Percentiles rank a stretch among this genome's conserved stretches.
These are phyloP conservation scores for Bacillus rossius DNA, from an alignment of 1,140 invertebrate genomes.

Conservation along the genomic window DNA sequence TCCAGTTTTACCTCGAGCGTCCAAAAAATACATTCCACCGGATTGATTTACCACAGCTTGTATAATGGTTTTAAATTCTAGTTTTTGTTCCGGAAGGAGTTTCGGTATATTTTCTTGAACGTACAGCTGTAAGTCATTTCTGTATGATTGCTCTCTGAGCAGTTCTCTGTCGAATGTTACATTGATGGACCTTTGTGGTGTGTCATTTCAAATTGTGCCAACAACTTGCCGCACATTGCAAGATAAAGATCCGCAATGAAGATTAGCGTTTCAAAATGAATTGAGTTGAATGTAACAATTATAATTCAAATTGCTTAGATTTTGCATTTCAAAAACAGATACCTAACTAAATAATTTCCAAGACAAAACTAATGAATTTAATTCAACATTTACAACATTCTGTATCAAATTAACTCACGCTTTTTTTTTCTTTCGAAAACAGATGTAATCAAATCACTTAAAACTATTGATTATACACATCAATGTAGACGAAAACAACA, in stretches of 20 bases:
- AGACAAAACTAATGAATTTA: too few species aligned
- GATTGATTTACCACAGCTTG: slow-evolving; percentile 3
- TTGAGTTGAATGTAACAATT: too few species aligned
- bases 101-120: slow-evolving; percentile 32
- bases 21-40: slow-evolving; percentile 21
- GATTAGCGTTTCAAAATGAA: slow-evolving; percentile 38
- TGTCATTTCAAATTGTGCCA: slow-evolving; percentile 37
- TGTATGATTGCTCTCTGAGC: background rate
- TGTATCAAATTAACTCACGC: too few species aligned
- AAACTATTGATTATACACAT: too few species aligned
- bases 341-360: too few species aligned
- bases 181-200: background rate
- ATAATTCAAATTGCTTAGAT: too few species aligned
- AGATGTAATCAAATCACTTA: too few species aligned
- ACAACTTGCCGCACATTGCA: slow-evolving; percentile 29
- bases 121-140: slow-evolving; percentile 10
- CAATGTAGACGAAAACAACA: too few species aligned
- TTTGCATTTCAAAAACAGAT: too few species aligned
- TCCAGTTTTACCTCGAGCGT: slow-evolving; percentile 23
- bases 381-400: too few species aligned
- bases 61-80: slow-evolving; percentile 28
- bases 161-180: too few species aligned
- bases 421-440: too few species aligned
- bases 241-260: slow-evolving; percentile 35
- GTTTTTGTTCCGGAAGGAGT: slow-evolving; percentile 37